A percentile compares a stretch with the other conserved stretches of the same genome.
Conservation (phyloP, 2,797 vertebrate species). For the Mycteria americana region DNA sequence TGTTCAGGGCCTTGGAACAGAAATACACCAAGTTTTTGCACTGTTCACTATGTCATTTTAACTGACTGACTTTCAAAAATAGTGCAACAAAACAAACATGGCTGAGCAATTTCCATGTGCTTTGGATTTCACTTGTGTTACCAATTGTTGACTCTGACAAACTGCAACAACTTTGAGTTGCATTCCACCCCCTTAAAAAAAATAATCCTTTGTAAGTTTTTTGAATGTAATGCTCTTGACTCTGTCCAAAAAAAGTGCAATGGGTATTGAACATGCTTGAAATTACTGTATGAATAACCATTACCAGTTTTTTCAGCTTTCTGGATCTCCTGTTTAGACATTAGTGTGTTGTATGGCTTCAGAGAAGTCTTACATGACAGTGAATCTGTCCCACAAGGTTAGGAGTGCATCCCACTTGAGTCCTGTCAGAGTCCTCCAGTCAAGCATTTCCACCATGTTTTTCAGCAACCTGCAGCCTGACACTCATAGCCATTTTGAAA, state of each 20-base stretch:
- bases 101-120: neutral
- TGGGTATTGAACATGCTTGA: neutral
- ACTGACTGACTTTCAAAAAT: neutral
- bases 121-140: neutral
- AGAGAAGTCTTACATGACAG: neutral
- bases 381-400: neutral
- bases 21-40: neutral
- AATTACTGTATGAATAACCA: neutral
- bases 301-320: neutral
- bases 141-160: neutral
- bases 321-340: neutral
- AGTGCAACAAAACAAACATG: neutral
- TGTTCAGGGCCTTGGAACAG: neutral
- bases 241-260: neutral
- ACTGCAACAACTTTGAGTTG: neutral
- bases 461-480: neutral
- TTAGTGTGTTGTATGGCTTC: neutral
- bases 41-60: neutral
- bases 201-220: neutral
- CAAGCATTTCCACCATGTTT: neutral
- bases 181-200: neutral
- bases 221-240: neutral
- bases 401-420: neutral
- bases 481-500: neutral
- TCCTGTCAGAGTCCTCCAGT: neutral